Conservation (phyloP, 2,888 invertebrate species). For the Diogma glabrata region DNA sequence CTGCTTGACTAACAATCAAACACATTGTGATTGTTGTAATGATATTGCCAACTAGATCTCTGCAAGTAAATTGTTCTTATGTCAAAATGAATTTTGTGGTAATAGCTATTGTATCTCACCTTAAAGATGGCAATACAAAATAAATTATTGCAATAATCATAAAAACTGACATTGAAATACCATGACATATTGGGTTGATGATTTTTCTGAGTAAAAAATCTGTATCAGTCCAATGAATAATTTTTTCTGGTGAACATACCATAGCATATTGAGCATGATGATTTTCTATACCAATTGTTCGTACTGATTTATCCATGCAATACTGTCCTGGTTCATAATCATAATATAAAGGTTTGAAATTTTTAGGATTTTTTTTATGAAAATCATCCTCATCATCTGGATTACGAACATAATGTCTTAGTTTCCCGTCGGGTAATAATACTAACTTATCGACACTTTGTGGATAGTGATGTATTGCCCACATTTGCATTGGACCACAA, state of each 20-base stretch:
- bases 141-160: slow-evolving; percentile 65
- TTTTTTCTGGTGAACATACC: slow-evolving; percentile 61
- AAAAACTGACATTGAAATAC: slow-evolving; percentile 56
- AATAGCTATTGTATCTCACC: slow-evolving; percentile 28
- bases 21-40: slow-evolving; percentile 71
- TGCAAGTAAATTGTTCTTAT: slow-evolving; percentile 19
- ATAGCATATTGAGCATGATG: slow-evolving; percentile 54
- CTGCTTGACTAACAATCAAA: slow-evolving; percentile 62
- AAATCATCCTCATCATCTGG: slow-evolving; percentile 37
- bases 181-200: slow-evolving; percentile 65
- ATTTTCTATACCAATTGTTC: slow-evolving; percentile 24
- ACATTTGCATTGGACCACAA: slow-evolving; percentile 56
- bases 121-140: slow-evolving; percentile 68
- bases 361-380: slow-evolving; percentile 32
- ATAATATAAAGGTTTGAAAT: slow-evolving; percentile 42
- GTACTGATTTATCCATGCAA: slow-evolving; percentile 64
- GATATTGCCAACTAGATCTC: slow-evolving; percentile 72
- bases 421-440: slow-evolving; percentile 54
- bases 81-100: neutral
- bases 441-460: slow-evolving; percentile 42
- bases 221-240: slow-evolving; percentile 59
- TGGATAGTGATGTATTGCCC: slow-evolving; percentile 50
- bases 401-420: slow-evolving; percentile 61
- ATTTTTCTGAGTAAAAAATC: slow-evolving; percentile 63
- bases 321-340: slow-evolving; percentile 66